Base-by-base conservation (phyloP, 1,140 invertebrate species). In the Brachionus paranguensis region DNA sequence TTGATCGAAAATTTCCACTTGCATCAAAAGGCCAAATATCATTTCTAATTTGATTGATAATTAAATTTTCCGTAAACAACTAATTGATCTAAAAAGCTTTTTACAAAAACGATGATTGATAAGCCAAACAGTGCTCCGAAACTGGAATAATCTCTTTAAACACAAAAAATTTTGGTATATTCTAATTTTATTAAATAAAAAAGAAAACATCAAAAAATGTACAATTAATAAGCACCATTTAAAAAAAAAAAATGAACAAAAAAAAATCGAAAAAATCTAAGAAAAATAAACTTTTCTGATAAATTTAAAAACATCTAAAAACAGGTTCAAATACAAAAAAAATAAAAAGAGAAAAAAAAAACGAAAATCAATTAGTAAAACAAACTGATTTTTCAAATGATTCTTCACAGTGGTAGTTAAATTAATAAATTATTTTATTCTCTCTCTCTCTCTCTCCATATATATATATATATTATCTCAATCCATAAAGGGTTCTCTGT, bases 371-470 rank as follows among this genome's bases (percentile, higher is more conserved):
- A 37, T 72, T 72, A 41, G 33, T 45, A 20, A 41, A 41, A 41
- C 41, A 41, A 41, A 41, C 37, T 43, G 37, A 72, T 41, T 43
- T 72, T 41, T 41, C 14, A 37, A 72, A 72, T 41, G 41, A 72
- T 72, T 72, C 37, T 72, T 72, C 72, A 76, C 72, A 76, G 72
- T 50, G 45, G 72, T 50, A 50, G 43, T 76, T 76, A 50, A 76
- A 76, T 76, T 76, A 76, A 76, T 76, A 76, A 76, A 76, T 76
- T 76, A 76, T 76, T 76, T 76, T 76, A 50, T 27, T 27, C 12
- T 45, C 4, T 74, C 10, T n/a, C n/a, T n/a, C n/a, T n/a, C n/a
- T n/a, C n/a, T n/a, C n/a, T n/a, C n/a, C n/a, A n/a, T n/a, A n/a
- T n/a, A n/a, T n/a, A n/a, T n/a, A n/a, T 5, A 3, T 33, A 33